Percentiles rank a stretch among this genome's conserved stretches.
Conservation (phyloP, 2,113 vertebrate genomes). For the Bambusicola thoracicus region DNA sequence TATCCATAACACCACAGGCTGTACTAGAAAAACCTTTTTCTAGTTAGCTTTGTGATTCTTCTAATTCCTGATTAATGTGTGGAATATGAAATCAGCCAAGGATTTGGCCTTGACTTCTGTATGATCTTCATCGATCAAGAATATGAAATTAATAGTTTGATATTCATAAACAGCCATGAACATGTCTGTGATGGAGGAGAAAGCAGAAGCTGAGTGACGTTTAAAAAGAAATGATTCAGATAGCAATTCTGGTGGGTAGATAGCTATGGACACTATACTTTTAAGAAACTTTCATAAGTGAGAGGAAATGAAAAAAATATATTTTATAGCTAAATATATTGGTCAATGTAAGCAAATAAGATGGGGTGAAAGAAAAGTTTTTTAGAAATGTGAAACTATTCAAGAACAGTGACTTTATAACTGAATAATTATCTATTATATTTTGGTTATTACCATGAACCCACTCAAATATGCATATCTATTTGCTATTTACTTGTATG, state of each 20-base stretch:
- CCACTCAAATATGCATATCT: not conserved
- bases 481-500: slow-evolving; percentile 27
- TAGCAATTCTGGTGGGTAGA: not conserved
- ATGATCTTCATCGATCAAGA: not conserved
- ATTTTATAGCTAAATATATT: not conserved
- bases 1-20: not conserved
- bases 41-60: not conserved
- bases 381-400: not conserved
- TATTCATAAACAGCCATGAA: not conserved
- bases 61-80: not conserved
- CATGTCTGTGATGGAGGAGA: not conserved
- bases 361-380: not conserved
- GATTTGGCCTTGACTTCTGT: not conserved
- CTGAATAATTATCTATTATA: slow-evolving; percentile 3
- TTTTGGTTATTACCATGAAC: slow-evolving; percentile 4
- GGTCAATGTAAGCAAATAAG: not conserved
- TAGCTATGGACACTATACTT: not conserved
- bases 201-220: not conserved
- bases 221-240: not conserved
- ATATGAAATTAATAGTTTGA: not conserved
- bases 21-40: not conserved
- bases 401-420: not conserved
- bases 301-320: not conserved
- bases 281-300: not conserved
- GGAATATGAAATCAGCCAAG: not conserved